Conservation (phyloP, 2,113 vertebrate species). For the Cyphomyrus discorhynchus region DNA sequence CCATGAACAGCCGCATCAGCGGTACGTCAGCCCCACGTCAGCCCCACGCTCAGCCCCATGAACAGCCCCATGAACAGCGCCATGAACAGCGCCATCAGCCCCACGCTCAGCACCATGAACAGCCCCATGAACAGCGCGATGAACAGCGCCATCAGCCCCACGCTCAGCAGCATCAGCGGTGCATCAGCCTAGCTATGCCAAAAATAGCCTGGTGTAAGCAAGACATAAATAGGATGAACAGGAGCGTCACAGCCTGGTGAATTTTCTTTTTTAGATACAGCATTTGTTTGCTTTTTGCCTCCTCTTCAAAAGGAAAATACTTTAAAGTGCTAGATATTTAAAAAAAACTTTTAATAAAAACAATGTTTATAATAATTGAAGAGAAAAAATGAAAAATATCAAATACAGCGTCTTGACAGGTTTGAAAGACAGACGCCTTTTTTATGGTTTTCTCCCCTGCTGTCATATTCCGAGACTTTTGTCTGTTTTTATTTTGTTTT, state of each 20-base stretch:
- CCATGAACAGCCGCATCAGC: fast-evolving
- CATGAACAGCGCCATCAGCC: no score
- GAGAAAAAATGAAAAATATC: not conserved
- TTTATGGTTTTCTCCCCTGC: not conserved
- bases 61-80: no score
- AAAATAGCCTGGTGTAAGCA: not conserved
- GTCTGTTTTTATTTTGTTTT: not conserved
- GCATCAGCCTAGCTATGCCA: not conserved
- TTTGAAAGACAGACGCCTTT: not conserved
- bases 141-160: no score
- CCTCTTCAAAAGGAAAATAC: not conserved
- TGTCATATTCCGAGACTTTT: not conserved
- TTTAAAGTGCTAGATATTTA: not conserved
- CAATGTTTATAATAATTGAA: not conserved
- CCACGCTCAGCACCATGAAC: no score
- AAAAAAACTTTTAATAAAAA: not conserved
- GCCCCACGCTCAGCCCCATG: not conserved
- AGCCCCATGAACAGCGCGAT: no score
- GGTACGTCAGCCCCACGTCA: not conserved
- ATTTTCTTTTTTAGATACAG: not conserved
- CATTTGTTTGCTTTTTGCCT: not conserved
- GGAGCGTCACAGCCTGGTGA: not conserved
- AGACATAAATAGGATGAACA: not conserved
- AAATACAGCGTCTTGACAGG: not conserved
- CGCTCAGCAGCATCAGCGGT: not conserved